These are phyloP conservation scores for Phenganax marumi DNA, from an alignment of 92 coral and sea anemone genomes.

Conservation along the genomic window DNA sequence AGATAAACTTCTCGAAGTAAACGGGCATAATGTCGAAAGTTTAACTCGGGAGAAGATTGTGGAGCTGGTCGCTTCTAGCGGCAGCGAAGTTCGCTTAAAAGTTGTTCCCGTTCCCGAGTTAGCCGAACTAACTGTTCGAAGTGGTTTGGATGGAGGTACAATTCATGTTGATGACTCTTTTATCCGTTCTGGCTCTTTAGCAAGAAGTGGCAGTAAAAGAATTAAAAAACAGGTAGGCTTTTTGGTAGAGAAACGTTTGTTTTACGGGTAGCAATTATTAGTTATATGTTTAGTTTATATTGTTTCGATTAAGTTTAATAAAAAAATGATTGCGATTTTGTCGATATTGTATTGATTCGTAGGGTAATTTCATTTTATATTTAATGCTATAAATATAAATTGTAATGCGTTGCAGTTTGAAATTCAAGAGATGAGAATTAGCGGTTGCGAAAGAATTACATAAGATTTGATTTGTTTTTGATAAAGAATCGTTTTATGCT, in stretches of 20 bases:
- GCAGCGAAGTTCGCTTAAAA: constrained; percentile 82
- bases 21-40: constrained; percentile 80
- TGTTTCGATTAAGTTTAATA: background rate
- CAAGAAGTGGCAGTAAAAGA: constrained; percentile 95
- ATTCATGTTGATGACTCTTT: constrained; percentile 90
- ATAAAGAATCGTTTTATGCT: no score
- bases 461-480: no score
- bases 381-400: no score
- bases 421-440: no score
- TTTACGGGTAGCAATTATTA: background rate
- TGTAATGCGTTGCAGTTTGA: no score
- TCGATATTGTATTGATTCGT: no score
- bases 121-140: constrained; percentile 89
- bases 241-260: no score
- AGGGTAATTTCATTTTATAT: no score
- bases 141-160: constrained; percentile 88
- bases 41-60: constrained; percentile 86
- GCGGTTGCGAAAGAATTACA: no score
- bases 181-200: constrained; percentile 83
- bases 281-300: background rate
- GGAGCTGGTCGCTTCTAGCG: constrained; percentile 91
- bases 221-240: constrained; percentile 83
- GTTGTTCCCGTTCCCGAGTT: constrained; percentile 93
- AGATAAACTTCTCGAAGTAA: constrained; percentile 88
- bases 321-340: background rate